phyloP scores from a whole-genome alignment of 1,140 invertebrate genomes.

The Eriocheir sinensis region DNA sequence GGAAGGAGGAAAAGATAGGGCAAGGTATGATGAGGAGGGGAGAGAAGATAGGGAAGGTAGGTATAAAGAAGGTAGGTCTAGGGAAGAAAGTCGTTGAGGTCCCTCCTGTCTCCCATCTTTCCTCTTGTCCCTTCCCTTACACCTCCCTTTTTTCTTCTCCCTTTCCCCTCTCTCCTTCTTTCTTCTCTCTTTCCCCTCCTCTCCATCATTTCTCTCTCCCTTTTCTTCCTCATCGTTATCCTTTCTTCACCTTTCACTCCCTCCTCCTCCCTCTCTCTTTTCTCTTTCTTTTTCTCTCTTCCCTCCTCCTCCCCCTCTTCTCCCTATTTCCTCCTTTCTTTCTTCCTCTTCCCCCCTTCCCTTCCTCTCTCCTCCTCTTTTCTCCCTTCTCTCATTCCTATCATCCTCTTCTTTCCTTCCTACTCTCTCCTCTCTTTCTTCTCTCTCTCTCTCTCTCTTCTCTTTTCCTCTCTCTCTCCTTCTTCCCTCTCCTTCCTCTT shows the following conservation, averaged over 20 bases:
- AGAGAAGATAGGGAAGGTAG: slow-evolving; percentile 15
- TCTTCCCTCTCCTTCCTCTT: neutral
- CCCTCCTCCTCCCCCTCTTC: neutral
- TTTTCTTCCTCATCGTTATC: neutral
- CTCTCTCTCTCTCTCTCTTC: neutral
- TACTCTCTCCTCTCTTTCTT: neutral
- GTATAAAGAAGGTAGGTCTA: neutral
- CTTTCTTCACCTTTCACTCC: neutral
- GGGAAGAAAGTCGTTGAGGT: neutral
- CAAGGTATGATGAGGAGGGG: too few species aligned
- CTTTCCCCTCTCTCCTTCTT: slow-evolving; percentile 20
- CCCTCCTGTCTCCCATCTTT: neutral
- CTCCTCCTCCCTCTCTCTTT: neutral
- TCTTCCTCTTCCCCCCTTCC: neutral
- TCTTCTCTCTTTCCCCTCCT: neutral
- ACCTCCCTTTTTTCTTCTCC: slow-evolving; percentile 5
- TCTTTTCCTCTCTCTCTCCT: neutral
- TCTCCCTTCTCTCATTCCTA: neutral
- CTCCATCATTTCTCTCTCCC: neutral
- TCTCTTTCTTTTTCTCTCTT: neutral
- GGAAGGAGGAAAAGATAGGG: neutral
- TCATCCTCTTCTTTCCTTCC: neutral
- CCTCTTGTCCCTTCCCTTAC: neutral
- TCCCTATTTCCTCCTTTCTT: neutral
- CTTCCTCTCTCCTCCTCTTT: neutral